Base-by-base conservation (phyloP, 2,888 invertebrate genomes). In the Agriopis marginaria region DNA sequence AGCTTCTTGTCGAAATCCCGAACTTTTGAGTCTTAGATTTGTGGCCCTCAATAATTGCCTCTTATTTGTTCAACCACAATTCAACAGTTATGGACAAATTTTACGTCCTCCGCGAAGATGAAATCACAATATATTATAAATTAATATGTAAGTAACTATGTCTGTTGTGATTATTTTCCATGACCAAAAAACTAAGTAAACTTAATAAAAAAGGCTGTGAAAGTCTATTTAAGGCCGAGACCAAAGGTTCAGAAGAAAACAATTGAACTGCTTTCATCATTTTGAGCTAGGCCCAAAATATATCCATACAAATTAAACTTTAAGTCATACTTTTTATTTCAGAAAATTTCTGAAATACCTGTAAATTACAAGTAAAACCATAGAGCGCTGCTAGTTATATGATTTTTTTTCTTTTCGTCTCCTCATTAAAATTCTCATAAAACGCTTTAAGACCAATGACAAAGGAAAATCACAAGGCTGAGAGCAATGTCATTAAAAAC, bases 371-470 rank as follows among this genome's bases (percentile, higher is more conserved):
- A 12, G 23, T 23, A 7, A 3, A 58, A 58, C 58, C 58, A 32
- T 12, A 17, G n/a, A 7, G 8, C 32, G 9, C 10, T 45, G 12
- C 32, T 58, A 45, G 12, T n/a, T 7, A 11, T 85, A 85, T 81
- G 79, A 84, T 85, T 85, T 86, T 86, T 88, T 81, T 75, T 76
- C 70, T 71, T 84, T 87, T 82, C 86, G 88, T 86, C 80, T 82
- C 77, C 92, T 92, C 93, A 92, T 93, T 92, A 93, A 91, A 89
- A 84, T 75, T 79, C 88, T 75, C 90, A 89, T 91, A 89, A 90
- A 91, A 81, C 78, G 76, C 76, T 75, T 80, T 82, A 74, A 79
- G 76, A 80, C 75, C 79, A 88, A 89, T 83, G 89, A 92, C 92
- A 93, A 92, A 89, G 84, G 89, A 80, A 81, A 82, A 85, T 86